Evolutionary conservation across 1,140 invertebrate species (phyloP).

Genomic region (Musca vetustissima): DNA sequence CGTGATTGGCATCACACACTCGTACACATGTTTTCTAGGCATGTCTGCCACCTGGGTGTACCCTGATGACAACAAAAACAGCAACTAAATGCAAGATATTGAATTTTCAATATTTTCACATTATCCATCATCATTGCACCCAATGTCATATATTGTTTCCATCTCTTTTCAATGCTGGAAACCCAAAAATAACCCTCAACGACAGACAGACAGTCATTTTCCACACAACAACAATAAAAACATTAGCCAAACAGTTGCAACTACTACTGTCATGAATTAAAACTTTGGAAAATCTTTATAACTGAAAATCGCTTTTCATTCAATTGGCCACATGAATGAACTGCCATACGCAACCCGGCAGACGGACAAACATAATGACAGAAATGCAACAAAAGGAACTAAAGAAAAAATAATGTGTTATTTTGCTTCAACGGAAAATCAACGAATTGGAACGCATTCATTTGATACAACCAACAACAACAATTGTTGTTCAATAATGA

Average conservation of each 20-base stretch:
- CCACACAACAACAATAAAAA: not conserved
- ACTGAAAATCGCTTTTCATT: no score
- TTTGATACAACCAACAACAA: not conserved
- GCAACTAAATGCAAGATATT: no score
- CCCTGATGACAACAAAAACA: no score
- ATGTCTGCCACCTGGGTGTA: not conserved
- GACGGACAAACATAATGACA: no score
- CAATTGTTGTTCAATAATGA: slow-evolving; percentile 1
- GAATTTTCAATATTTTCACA: no score
- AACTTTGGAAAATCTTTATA: not conserved
- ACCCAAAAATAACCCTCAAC: no score
- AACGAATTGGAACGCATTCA: slow-evolving; percentile 14
- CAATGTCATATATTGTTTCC: no score
- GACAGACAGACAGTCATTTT: not conserved
- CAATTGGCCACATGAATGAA: no score
- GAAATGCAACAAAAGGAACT: no score
- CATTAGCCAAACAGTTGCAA: not conserved
- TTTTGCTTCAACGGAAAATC: slow-evolving; percentile 15
- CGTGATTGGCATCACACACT: no score
- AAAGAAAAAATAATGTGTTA: not conserved
- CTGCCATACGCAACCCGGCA: no score
- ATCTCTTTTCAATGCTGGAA: no score
- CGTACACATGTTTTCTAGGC: not conserved
- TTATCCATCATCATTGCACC: slow-evolving; percentile 4
- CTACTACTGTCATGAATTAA: not conserved